Percentiles rank a stretch among this genome's conserved stretches.
These are phyloP conservation scores for Sigmodon hispidus DNA, from an alignment of 2,113 vertebrate genomes.

Conservation along the genomic window DNA sequence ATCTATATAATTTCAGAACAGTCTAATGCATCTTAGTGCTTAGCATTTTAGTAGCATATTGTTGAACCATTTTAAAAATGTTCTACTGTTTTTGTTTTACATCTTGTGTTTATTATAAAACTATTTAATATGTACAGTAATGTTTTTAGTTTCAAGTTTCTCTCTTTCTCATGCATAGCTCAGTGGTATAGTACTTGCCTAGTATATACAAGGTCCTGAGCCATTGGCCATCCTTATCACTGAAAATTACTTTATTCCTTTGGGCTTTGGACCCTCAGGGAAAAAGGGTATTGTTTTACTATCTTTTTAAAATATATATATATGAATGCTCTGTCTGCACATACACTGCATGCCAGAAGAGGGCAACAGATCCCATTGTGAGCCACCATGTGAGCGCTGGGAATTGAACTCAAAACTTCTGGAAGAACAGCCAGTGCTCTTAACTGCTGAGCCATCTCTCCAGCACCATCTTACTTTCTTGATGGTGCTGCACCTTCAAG, in stretches of 20 bases:
- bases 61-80: neutral
- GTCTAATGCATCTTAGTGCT: conserved; percentile 23
- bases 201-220: neutral
- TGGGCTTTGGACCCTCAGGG: neutral
- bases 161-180: neutral
- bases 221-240: neutral
- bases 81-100: neutral
- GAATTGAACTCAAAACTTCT: neutral
- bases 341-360: neutral
- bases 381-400: neutral
- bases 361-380: neutral
- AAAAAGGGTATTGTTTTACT: conserved; percentile 1
- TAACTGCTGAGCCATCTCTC: neutral
- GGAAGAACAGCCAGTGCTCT: neutral
- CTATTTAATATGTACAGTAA: neutral
- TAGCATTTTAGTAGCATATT: conserved; percentile 36
- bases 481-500: neutral
- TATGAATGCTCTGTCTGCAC: neutral
- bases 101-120: conserved; percentile 48
- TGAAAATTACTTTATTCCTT: neutral
- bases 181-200: neutral
- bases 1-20: conserved; percentile 23
- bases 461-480: neutral
- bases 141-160: conserved; percentile 43
- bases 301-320: neutral